Evolutionary conservation across 2,797 vertebrate species (phyloP), one percentile per base, ranked within the genome.

Genomic region (Gadopsis marmoratus): DNA sequence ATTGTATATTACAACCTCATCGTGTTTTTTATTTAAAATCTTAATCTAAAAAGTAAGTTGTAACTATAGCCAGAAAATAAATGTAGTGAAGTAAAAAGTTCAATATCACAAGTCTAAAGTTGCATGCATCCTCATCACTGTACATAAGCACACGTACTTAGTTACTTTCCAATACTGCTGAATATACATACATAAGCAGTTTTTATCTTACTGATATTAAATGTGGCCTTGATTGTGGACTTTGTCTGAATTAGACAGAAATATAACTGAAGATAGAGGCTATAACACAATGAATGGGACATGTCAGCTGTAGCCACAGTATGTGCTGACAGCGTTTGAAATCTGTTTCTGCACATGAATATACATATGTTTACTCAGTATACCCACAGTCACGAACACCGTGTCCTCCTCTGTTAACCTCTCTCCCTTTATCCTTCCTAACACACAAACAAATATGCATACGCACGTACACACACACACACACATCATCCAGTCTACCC

Each of bases 371-470:
- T 87, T 74, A 74, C 72, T 86, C 77, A 83, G 68, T 76, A 76
- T 60, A 78, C 66, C 71, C 72, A 62, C 74, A 87, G 86, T 84
- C 82, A 90, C 43, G 64, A 81, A 90, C 77, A 77, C 53, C 1
- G 37, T 76, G 89, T 88, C 83, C 84, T 84, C 78, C 74, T 64
- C 68, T 78, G 87, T 91, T 87, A 81, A 88, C 80, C 79, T 86
- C 77, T 77, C 75, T 78, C 68, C 62, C 60, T 83, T 66, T 63
- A 81, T 82, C 59, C 65, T 64, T 76, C 51, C 74, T 62, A 73
- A 87, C 83, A 82, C 37, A 37, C 37, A 37, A 37, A 37, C 37
- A 37, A 37, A 33, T 5, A 33, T 6, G 58, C 64, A 72, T 55
- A 53, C 54, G 58, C 71, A 56, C 48, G 21, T 62, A 47, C 74